Conservation (phyloP, 2,113 vertebrate species). For the Tragelaphus imberbis region DNA sequence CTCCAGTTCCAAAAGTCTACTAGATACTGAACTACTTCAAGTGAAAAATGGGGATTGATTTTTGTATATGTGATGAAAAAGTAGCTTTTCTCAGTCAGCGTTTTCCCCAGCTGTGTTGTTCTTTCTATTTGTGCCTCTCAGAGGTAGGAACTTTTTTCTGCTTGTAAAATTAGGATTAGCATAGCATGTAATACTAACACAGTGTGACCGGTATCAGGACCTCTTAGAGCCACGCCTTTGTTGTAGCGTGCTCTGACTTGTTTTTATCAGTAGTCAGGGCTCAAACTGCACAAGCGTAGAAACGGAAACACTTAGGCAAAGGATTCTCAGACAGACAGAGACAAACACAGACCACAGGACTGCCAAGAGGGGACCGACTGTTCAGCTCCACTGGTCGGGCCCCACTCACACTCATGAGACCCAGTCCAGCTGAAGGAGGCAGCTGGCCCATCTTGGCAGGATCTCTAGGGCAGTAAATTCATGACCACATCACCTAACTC, state of each 20-base stretch:
- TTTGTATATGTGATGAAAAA: neutral
- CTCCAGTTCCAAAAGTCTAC: neutral
- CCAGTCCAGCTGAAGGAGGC: neutral
- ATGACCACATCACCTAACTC: neutral
- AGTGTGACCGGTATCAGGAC: neutral
- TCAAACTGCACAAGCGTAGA: neutral
- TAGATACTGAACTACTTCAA: neutral
- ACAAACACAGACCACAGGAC: neutral
- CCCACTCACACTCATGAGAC: neutral
- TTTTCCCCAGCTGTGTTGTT: conserved; percentile 23
- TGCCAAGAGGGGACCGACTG: neutral
- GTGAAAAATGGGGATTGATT: conserved; percentile 20
- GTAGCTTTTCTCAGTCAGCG: neutral
- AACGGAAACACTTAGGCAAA: neutral
- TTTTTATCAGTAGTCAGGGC: neutral
- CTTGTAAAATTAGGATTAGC: conserved; percentile 3
- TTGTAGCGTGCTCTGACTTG: neutral
- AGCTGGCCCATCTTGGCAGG: neutral
- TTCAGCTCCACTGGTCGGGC: neutral
- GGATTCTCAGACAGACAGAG: neutral
- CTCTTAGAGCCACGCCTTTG: neutral
- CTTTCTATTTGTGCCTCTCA: neutral
- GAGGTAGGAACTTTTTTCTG: conserved; percentile 8
- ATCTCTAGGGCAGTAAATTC: neutral
- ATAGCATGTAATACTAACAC: neutral